phyloP scores from a whole-genome alignment of 2,888 invertebrate genomes.

The Bellardia pandia region DNA sequence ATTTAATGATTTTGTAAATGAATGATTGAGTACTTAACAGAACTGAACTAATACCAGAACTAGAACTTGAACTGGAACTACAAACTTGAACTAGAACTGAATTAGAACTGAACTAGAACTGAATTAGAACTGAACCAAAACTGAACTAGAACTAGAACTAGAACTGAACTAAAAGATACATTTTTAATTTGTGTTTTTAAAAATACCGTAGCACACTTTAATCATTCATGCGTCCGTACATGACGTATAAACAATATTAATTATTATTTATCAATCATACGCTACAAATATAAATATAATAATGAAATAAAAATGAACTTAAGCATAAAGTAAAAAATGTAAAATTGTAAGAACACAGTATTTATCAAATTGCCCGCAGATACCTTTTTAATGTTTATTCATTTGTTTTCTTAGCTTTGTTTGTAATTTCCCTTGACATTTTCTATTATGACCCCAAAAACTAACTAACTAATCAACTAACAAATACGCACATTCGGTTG shows the following conservation, averaged over 20 bases:
- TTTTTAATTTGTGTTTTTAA: too few relatives aligned
- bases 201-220: too few relatives aligned
- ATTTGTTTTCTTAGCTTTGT: conserved; percentile 4
- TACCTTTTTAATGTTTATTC: background rate
- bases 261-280: conserved; percentile 44
- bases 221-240: background rate
- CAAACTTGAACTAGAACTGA: too few relatives aligned
- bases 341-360: background rate
- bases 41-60: too few relatives aligned
- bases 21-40: too few relatives aligned
- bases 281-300: too few relatives aligned
- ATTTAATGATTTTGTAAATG: too few relatives aligned
- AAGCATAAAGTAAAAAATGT: background rate
- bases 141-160: too few relatives aligned
- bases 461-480: background rate
- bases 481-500: background rate
- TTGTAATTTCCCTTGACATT: conserved; percentile 47
- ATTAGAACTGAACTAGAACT: too few relatives aligned
- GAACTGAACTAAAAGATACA: too few relatives aligned
- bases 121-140: too few relatives aligned
- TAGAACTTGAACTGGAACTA: too few relatives aligned
- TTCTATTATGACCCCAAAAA: conserved; percentile 4
- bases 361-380: background rate
- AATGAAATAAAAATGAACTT: background rate
- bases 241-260: conserved; percentile 46